A percentile compares a stretch with the other conserved stretches of the same genome.
Conservation (phyloP, 2,113 vertebrate species). For the Bostrychus sinensis region DNA sequence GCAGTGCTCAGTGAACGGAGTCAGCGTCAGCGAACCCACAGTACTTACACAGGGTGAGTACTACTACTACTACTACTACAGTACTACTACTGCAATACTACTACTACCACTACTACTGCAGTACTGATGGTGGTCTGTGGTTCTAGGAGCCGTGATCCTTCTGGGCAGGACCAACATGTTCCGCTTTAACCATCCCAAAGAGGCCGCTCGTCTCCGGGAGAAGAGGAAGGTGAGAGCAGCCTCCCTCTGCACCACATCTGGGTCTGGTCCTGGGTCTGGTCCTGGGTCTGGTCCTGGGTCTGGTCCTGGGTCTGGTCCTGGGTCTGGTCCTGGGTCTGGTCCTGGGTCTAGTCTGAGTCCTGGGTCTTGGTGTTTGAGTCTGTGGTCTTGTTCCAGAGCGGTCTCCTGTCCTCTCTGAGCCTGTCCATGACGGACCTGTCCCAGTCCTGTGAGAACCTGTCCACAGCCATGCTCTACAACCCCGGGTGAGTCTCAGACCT, state of each 20-base stretch:
- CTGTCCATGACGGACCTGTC: conserved; percentile 97
- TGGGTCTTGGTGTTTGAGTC: background rate
- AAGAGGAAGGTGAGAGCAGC: conserved; percentile 90
- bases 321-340: background rate
- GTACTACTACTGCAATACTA: background rate
- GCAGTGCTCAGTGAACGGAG: conserved; percentile 93
- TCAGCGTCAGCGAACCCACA: conserved; percentile 82
- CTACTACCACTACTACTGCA: too few species aligned
- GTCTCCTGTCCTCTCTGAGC: conserved; percentile 88
- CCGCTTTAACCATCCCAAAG: conserved; percentile 97
- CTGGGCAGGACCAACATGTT: conserved; percentile 99
- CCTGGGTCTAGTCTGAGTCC: background rate
- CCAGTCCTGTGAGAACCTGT: conserved; percentile 95
- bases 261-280: background rate
- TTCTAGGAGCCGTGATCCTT: conserved; percentile 92
- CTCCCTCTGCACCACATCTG: background rate
- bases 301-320: background rate
- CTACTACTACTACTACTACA: background rate
- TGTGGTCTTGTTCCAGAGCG: conserved; percentile 57
- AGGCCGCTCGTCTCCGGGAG: conserved; percentile 93
- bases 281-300: background rate
- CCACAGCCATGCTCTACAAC: conserved; percentile 96
- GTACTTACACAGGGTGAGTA: conserved; percentile 91
- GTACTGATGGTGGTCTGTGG: conserved; percentile 18
- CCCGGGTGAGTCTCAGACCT: conserved; percentile 90